A percentile compares a stretch with the other conserved stretches of the same genome.
phyloP scores from a whole-genome alignment of 2,888 invertebrate species.

The Microchrysa polita region DNA sequence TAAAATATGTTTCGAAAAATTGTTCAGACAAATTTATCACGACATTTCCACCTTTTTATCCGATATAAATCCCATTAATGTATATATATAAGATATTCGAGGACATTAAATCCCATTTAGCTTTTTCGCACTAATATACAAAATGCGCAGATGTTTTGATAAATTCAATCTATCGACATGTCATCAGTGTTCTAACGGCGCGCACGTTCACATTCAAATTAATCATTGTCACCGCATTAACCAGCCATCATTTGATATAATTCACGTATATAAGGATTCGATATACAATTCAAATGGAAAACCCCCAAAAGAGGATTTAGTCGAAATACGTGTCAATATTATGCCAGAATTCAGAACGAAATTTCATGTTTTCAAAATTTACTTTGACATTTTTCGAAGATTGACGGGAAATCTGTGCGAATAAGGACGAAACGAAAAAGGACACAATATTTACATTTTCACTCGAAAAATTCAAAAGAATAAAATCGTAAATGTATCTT shows the following conservation, averaged over 20 bases:
- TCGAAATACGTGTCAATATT: constrained; percentile 18
- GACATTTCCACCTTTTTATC: no score
- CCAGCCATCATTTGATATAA: neutral
- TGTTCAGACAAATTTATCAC: no score
- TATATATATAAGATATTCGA: no score
- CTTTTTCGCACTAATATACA: no score
- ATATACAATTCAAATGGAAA: neutral
- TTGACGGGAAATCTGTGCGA: constrained; percentile 19
- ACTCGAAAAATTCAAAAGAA: neutral
- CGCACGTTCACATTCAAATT: neutral
- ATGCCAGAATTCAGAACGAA: neutral
- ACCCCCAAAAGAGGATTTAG: constrained; percentile 14
- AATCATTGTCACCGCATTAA: constrained; percentile 5
- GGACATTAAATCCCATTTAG: no score
- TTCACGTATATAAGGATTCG: neutral
- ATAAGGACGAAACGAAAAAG: constrained; percentile 18
- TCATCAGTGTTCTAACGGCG: no score
- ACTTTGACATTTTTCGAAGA: constrained; percentile 31
- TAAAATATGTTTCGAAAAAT: no score
- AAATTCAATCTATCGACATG: no score
- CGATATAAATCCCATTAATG: no score
- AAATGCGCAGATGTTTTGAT: no score
- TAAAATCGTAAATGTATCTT: constrained; percentile 17
- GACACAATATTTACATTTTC: constrained; percentile 23
- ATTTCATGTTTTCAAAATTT: neutral